Base-by-base conservation (phyloP, 2,888 invertebrate genomes). In the Osmoderma eremita region DNA sequence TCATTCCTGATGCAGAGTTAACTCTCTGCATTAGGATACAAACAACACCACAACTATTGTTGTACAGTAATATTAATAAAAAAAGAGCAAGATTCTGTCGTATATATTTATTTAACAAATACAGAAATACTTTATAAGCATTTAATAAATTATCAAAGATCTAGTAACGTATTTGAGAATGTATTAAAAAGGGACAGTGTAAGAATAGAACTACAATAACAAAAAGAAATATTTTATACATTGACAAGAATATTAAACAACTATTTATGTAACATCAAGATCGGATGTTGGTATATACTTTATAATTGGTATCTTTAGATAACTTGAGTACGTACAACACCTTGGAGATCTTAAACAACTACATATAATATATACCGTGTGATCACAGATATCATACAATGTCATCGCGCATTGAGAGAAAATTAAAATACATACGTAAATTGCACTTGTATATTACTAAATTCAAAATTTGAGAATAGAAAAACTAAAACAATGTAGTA, bases 141-240 rank as follows among this genome's bases (percentile, higher is more conserved):
- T 66, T 75, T 71, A 77, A 78, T 78, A 78, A 78, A 78, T 78
- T 76, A 78, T 75, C 76, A 75, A 76, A 77, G 75, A 76, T 73
- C 73, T 75, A 73, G 70, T 72, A 77, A 77, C 76, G 75, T 77
- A 76, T 67, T 51, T 67, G 67, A 67, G 61, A 61, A 67, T 67
- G 67, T 62, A 62, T 61, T 62, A 41, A 62, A 62, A 72, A 53
- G 38, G 73, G 74, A 73, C 72, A 71, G 67, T 71, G 73, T 70
- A 73, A 73, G 72, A 71, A 73, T 70, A 76, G 75, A 72, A 70
- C 62, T 69, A 74, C 72, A 70, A 74, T 56, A 61, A 58, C 51
- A 50, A 61, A 64, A 56, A 58, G 67, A 67, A 66, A 70, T 66
- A 56, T 64, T 67, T 63, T 68, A 70, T 63, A 69, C 58, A 58